phyloP scores from a whole-genome alignment of 2,888 invertebrate genomes.

The Tetranychus truncatus region DNA sequence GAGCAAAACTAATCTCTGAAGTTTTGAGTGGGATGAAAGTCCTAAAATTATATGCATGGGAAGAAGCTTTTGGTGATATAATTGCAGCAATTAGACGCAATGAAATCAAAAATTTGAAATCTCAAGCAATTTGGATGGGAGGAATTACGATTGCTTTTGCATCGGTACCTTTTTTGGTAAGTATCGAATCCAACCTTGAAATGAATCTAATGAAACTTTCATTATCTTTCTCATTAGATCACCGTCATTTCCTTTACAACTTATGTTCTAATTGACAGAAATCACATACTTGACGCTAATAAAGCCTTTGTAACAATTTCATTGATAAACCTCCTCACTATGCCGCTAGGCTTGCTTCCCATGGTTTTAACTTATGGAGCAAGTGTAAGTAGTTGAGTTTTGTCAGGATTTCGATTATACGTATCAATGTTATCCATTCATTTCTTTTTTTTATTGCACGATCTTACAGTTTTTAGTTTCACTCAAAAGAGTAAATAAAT shows the following conservation, averaged over 20 bases:
- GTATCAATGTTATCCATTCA: neutral
- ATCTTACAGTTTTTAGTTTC: conserved; percentile 15
- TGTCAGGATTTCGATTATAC: conserved; percentile 37
- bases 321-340: conserved; percentile 32
- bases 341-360: conserved; percentile 24
- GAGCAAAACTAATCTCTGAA: conserved; percentile 83
- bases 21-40: conserved; percentile 79
- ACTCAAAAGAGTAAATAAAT: conserved; percentile 50
- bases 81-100: conserved; percentile 64
- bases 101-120: conserved; percentile 67
- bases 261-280: no score
- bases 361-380: conserved; percentile 17
- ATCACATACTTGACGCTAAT: no score
- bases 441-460: neutral
- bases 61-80: conserved; percentile 72
- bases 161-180: no score
- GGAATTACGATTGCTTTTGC: conserved; percentile 32
- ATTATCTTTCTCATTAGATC: no score
- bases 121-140: conserved; percentile 68
- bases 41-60: conserved; percentile 83
- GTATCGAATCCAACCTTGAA: no score
- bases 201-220: no score
- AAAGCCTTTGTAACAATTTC: conserved; percentile 34
- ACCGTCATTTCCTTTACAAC: no score
- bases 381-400: neutral